These are phyloP conservation scores for Mythimna loreyi DNA, from an alignment of 2,888 invertebrate species.

Conservation along the genomic window DNA sequence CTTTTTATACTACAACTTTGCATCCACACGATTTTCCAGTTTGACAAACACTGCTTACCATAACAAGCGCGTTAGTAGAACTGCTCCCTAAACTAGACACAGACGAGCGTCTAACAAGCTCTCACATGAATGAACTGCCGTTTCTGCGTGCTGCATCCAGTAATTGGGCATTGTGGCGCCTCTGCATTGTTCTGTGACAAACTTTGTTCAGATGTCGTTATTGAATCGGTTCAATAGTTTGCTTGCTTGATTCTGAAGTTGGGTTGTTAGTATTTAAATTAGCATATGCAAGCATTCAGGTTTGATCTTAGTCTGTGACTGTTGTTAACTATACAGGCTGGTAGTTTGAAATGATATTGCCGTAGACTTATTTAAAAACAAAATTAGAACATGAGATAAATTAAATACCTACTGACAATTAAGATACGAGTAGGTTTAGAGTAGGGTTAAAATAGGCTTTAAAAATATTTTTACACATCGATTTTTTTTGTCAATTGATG, in stretches of 20 bases:
- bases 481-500: too few species aligned
- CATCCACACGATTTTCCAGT: neutral
- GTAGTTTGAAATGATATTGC: neutral
- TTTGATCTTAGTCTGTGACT: neutral
- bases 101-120: conserved; percentile 80
- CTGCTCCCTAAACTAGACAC: conserved; percentile 62
- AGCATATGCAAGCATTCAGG: conserved; percentile 8
- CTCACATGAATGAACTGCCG: conserved; percentile 77
- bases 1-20: too few species aligned
- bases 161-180: conserved; percentile 79
- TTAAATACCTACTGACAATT: too few species aligned
- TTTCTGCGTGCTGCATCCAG: conserved; percentile 74
- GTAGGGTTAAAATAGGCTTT: too few species aligned
- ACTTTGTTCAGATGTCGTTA: conserved; percentile 60
- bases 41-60: neutral
- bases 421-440: too few species aligned
- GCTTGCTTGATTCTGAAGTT: conserved; percentile 38
- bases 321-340: neutral
- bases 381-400: too few species aligned
- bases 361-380: neutral
- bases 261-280: conserved; percentile 34
- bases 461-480: too few species aligned
- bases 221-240: conserved; percentile 57
- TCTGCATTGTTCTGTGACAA: conserved; percentile 76
- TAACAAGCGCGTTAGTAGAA: conserved; percentile 49